phyloP scores from a whole-genome alignment of 2,888 invertebrate species.

The Subacronicta megacephala region DNA sequence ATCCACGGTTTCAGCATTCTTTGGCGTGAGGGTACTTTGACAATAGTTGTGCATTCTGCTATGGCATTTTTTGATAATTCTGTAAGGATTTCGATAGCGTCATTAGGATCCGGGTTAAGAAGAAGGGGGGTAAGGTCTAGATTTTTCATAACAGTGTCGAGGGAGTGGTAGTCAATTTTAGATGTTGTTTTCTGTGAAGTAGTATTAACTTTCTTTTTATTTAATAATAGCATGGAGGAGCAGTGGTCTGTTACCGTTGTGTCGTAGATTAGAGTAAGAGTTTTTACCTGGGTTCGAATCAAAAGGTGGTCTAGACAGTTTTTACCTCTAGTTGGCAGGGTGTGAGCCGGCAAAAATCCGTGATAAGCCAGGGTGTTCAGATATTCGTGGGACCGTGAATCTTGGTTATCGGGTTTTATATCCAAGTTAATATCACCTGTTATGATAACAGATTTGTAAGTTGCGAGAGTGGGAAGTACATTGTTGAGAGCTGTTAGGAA shows the following conservation, averaged over 20 bases:
- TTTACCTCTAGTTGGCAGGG: slow-evolving; percentile 1
- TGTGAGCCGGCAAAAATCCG: slow-evolving; percentile 7
- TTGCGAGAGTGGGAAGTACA: not conserved
- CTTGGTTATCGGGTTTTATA: too few relatives aligned
- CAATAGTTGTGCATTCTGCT: slow-evolving; percentile 2
- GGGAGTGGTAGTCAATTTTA: not conserved
- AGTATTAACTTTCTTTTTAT: not conserved
- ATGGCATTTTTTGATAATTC: not conserved
- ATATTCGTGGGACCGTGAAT: slow-evolving; percentile 5
- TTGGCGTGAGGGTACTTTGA: slow-evolving; percentile 10
- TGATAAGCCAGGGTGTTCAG: slow-evolving; percentile 3
- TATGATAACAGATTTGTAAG: not conserved
- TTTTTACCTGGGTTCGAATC: slow-evolving; percentile 4
- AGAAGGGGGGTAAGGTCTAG: not conserved
- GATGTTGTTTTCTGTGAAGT: not conserved
- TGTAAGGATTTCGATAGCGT: not conserved
- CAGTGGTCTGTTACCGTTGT: slow-evolving; percentile 37
- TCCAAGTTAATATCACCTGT: too few relatives aligned
- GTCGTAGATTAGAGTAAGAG: slow-evolving; percentile 15
- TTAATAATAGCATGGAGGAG: slow-evolving; percentile 12
- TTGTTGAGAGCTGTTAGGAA: not conserved
- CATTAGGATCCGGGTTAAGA: not conserved
- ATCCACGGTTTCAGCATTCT: slow-evolving; percentile 33
- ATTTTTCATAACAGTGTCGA: not conserved
- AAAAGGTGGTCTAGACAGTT: slow-evolving; percentile 40